These are phyloP conservation scores for Cynaeus angustus DNA, from an alignment of 2,888 invertebrate genomes.

Conservation along the genomic window DNA sequence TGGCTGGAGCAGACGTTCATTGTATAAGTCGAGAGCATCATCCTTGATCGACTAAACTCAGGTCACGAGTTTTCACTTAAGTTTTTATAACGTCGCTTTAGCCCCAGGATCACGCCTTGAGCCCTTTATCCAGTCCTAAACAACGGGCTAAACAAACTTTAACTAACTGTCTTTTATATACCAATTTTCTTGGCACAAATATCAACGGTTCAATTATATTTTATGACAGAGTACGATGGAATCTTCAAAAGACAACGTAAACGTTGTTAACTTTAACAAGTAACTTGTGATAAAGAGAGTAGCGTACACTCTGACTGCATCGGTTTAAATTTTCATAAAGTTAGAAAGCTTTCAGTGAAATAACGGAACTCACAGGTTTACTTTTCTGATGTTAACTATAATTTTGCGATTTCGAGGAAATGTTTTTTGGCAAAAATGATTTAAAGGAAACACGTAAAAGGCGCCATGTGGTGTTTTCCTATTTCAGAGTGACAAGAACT, in stretches of 20 bases:
- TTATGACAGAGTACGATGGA: constrained; percentile 14
- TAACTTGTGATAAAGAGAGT: no score
- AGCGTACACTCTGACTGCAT: no score
- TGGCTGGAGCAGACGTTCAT: constrained; percentile 24
- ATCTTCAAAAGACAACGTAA: neutral
- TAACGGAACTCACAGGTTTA: no score
- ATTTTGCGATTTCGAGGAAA: no score
- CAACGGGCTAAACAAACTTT: constrained; percentile 49
- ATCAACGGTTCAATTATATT: constrained; percentile 39
- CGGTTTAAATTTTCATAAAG: no score
- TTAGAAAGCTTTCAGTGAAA: no score
- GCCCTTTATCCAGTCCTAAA: constrained; percentile 48
- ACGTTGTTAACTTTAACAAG: no score
- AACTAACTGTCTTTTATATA: constrained; percentile 41
- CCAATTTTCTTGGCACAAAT: constrained; percentile 31
- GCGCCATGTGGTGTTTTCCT: neutral
- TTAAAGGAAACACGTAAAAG: constrained; percentile 3
- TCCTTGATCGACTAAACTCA: constrained; percentile 38
- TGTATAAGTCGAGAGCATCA: constrained; percentile 41
- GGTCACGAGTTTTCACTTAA: constrained; percentile 51
- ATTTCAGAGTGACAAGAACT: neutral
- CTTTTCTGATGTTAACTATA: no score
- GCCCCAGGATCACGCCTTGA: constrained; percentile 43
- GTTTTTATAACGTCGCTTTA: constrained; percentile 47
- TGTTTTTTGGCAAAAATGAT: neutral